Evolutionary conservation across 2,797 vertebrate species (phyloP), one percentile per base, ranked within the genome.

Genomic region (Acipenser oxyrinchus): DNA sequence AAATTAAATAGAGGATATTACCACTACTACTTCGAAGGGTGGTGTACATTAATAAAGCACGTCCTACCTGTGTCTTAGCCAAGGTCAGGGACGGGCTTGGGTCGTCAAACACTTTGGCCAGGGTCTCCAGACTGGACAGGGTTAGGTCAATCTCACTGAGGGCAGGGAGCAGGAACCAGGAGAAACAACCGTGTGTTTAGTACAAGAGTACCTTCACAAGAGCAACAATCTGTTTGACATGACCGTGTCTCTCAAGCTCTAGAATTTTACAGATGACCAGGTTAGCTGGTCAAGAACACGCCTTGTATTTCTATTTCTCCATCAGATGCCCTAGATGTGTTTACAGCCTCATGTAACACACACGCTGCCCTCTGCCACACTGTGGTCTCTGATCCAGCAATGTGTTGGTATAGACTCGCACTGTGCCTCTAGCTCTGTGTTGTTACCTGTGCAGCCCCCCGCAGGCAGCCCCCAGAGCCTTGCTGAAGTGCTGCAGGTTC

Each of bases 61-160:
- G 37, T 8, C 59, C 11, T 80, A 92, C 90, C 90, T 89, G 88
- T 66, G 78, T 68, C 69, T 84, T 88, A 64, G 71, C 53, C 49
- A 76, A 72, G 61, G 75, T 76, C 65, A 87, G 66, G 64, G 82
- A 77, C 70, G 80, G 86, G 66, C 79, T 84, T 0, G 89, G 85
- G 73, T 90, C 85, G 64, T 90, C 90, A 58, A 93, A 92, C 49
- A 93, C 89, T 69, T 89, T 90, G 11, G 86, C 88, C 79, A 93
- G 76, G 9, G 87, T 90, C 78, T 91, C 90, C 79, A 93, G 77
- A 78, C 90, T 92, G 64, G 84, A 84, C 53, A 89, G 83, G 2
- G 89, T 92, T 72, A 85, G 76, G 72, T 90, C 89, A 68, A 91
- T 89, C 77, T 92, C 90, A 80, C 91, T 93, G 85, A 9, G 51